phyloP scores from a whole-genome alignment of 2,113 vertebrate species.

The Malurus elegans region DNA sequence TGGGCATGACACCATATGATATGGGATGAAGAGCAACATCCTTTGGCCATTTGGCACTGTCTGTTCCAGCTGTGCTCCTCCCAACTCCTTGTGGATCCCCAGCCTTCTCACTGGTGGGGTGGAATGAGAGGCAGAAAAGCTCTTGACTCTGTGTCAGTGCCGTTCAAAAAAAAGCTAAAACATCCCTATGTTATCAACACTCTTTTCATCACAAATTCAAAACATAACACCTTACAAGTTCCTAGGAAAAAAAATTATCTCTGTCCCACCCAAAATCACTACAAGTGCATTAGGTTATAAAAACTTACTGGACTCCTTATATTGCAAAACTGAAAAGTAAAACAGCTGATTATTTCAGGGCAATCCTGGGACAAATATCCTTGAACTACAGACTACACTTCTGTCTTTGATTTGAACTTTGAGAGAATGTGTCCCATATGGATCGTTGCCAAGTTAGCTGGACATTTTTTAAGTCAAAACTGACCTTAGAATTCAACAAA shows the following conservation, averaged over 20 bases:
- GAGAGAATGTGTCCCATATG: neutral
- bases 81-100: accelerated
- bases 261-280: neutral
- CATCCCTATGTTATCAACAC: neutral
- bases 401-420: neutral
- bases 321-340: neutral
- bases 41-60: neutral
- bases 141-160: neutral
- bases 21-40: neutral
- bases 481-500: neutral
- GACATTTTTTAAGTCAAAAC: neutral
- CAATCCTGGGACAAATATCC: neutral
- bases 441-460: neutral
- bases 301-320: neutral
- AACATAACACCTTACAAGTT: neutral
- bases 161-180: neutral
- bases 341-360: neutral
- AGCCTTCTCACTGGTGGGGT: neutral
- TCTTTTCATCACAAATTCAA: neutral
- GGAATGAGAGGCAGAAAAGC: neutral
- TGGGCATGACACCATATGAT: accelerated
- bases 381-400: neutral
- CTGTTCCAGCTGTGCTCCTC: neutral
- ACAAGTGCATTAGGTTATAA: neutral
- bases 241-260: neutral